Percentiles rank a stretch among this genome's conserved stretches.
Evolutionary conservation across 2,888 invertebrate species (phyloP).

Genomic region (Melikaiella ostensackeni): DNA sequence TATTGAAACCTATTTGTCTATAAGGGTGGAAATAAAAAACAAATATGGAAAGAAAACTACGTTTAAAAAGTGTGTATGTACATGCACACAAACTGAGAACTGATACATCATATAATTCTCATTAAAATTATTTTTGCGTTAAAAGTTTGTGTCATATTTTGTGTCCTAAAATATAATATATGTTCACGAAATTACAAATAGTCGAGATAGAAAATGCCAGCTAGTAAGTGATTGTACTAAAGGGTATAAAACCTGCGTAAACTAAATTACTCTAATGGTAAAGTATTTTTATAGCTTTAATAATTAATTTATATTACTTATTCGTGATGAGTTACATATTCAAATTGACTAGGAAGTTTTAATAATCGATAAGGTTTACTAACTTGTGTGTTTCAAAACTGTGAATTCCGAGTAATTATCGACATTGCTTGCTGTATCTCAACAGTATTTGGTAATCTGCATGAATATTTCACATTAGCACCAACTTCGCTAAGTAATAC

Average conservation of each 20-base stretch:
- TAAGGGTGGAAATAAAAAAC: neutral
- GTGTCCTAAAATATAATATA: neutral
- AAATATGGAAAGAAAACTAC: neutral
- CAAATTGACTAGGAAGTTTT: neutral
- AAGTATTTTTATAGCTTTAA: neutral
- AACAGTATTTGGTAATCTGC: neutral
- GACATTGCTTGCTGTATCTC: neutral
- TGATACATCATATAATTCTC: neutral
- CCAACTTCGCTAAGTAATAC: conserved; percentile 6
- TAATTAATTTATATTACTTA: neutral
- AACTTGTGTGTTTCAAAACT: neutral
- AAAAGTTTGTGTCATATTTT: neutral
- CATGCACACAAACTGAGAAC: neutral
- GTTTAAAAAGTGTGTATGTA: neutral
- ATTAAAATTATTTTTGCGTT: neutral
- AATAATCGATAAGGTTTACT: neutral
- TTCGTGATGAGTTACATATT: neutral
- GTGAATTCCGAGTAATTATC: neutral
- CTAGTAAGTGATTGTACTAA: neutral
- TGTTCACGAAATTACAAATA: neutral
- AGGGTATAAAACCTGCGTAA: neutral
- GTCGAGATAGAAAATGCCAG: neutral
- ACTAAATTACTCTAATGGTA: neutral
- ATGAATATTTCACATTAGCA: conserved; percentile 3
- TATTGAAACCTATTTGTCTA: neutral